These are phyloP conservation scores for Neolamprologus caudopunctatus DNA, from an alignment of 2,113 vertebrate species.

Conservation along the genomic window DNA sequence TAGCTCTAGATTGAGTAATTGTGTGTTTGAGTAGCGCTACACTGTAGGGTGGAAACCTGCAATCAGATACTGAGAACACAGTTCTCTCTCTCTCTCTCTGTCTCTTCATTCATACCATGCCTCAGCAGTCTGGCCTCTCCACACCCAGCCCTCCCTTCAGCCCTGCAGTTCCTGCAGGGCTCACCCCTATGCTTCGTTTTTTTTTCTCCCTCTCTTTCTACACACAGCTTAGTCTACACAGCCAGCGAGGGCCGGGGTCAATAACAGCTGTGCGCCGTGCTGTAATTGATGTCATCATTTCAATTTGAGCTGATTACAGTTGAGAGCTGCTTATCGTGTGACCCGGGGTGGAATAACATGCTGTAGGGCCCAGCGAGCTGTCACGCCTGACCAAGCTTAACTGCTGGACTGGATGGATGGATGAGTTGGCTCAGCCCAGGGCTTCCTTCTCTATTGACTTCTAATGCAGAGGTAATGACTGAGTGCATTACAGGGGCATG, in stretches of 20 bases:
- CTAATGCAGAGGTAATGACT: conserved; percentile 57
- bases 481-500: conserved; percentile 34
- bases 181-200: neutral
- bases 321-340: conserved; percentile 67
- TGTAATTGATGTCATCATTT: conserved; percentile 78
- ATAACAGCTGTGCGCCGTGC: conserved; percentile 63
- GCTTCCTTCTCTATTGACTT: conserved; percentile 44
- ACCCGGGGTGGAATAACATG: conserved; percentile 52
- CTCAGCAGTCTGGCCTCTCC: conserved; percentile 40
- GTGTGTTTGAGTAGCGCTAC: conserved; percentile 70
- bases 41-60: conserved; percentile 66
- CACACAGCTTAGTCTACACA: conserved; percentile 9
- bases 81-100: conserved; percentile 6
- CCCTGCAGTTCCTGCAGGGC: conserved; percentile 17
- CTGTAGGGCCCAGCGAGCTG: conserved; percentile 32
- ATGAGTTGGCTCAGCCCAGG: conserved; percentile 28
- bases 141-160: conserved; percentile 27
- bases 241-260: conserved; percentile 61
- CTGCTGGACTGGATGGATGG: conserved; percentile 39
- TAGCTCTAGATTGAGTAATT: conserved; percentile 75
- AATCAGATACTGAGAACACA: conserved; percentile 62
- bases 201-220: neutral
- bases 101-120: conserved; percentile 58
- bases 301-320: conserved; percentile 75
- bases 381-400: conserved; percentile 52